These are phyloP conservation scores for Liasis olivaceus DNA, from an alignment of 2,797 vertebrate species.

Conservation along the genomic window DNA sequence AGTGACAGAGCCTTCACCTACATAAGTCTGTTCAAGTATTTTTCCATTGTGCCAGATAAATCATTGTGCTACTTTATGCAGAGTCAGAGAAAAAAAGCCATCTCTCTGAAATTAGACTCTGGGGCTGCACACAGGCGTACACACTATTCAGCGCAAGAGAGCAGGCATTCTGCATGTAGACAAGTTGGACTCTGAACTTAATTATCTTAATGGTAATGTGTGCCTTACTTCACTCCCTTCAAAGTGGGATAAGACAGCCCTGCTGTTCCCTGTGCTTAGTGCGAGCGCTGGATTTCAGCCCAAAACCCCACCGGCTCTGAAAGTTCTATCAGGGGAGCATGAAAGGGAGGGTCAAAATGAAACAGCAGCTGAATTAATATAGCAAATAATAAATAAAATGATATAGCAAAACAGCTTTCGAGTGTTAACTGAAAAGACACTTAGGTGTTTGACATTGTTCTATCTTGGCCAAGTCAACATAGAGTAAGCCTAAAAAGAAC, in stretches of 20 bases:
- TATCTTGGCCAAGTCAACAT: background rate
- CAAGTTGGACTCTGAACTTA: background rate
- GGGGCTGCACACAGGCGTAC: background rate
- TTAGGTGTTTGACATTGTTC: background rate
- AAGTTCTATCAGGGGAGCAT: background rate
- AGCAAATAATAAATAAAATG: background rate
- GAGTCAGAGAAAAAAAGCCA: background rate
- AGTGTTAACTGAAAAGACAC: background rate
- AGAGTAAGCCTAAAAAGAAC: background rate
- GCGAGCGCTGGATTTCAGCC: background rate
- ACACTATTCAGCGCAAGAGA: background rate
- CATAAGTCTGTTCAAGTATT: background rate
- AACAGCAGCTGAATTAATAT: background rate
- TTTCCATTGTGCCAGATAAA: background rate
- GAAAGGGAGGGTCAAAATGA: constrained; percentile 5
- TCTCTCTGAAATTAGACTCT: background rate
- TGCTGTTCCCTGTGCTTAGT: background rate
- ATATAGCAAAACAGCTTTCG: background rate
- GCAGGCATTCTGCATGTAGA: background rate
- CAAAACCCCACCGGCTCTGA: background rate
- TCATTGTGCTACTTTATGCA: background rate
- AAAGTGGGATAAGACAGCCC: background rate
- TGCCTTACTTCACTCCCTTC: background rate
- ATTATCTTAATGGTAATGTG: background rate
- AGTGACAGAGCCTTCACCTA: background rate